Conservation (phyloP, 2,113 vertebrate species). For the Acrocephalus arundinaceus region DNA sequence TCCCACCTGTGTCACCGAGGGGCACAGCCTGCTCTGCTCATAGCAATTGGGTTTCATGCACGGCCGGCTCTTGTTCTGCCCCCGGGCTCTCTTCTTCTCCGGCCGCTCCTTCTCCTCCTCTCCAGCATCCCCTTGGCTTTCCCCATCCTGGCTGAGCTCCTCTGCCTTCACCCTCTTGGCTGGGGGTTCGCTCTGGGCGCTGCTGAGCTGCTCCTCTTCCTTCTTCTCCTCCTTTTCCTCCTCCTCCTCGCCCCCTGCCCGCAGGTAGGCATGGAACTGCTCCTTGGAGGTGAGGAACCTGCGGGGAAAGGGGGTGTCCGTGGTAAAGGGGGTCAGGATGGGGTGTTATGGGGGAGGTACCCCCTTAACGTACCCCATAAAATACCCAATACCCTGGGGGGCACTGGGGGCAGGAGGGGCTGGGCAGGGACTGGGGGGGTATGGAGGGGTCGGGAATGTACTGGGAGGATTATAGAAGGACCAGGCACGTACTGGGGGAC, state of each 20-base stretch:
- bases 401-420: too few relatives aligned
- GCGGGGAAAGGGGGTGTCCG: not conserved
- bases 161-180: constrained; percentile 79
- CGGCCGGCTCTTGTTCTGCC: constrained; percentile 89
- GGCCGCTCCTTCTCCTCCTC: not conserved
- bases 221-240: not conserved
- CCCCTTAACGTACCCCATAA: too few relatives aligned
- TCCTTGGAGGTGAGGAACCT: constrained; percentile 90
- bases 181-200: constrained; percentile 68
- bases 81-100: constrained; percentile 78
- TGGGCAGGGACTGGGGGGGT: too few relatives aligned
- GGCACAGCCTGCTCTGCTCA: constrained; percentile 84
- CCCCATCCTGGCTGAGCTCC: not conserved
- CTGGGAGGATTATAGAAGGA: too few relatives aligned
- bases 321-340: not conserved
- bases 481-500: not conserved
- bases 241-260: not conserved
- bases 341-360: too few relatives aligned
- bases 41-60: constrained; percentile 83
- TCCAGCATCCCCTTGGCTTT: not conserved
- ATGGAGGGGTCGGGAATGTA: not conserved
- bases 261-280: constrained; percentile 82
- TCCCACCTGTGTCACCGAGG: constrained; percentile 82
- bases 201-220: not conserved
- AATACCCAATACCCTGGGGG: too few relatives aligned